Percentiles rank a stretch among this genome's conserved stretches.
These are phyloP conservation scores for Alauda arvensis DNA, from an alignment of 2,797 vertebrate species.

Conservation along the genomic window DNA sequence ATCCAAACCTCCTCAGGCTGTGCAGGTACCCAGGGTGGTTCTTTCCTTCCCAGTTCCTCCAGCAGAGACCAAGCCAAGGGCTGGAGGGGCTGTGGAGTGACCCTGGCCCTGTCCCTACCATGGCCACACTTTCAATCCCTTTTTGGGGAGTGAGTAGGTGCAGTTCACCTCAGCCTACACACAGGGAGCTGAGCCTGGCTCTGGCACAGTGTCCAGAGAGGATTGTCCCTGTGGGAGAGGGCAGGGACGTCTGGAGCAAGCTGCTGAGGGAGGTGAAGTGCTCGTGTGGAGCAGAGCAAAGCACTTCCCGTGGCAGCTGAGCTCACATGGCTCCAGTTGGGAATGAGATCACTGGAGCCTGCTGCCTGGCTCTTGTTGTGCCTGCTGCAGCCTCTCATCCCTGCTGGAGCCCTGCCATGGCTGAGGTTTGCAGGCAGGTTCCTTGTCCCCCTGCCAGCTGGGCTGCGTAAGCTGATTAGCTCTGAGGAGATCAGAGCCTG, in stretches of 20 bases:
- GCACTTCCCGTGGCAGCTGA: accelerated
- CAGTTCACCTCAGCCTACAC: accelerated
- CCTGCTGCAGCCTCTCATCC: not conserved
- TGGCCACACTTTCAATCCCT: accelerated
- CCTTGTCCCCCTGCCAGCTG: not conserved
- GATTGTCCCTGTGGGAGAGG: not conserved
- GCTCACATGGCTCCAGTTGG: not conserved
- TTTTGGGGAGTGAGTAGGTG: accelerated
- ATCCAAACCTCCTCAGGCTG: accelerated
- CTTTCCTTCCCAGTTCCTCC: not conserved
- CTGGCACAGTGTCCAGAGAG: not conserved
- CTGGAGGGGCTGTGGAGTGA: not conserved
- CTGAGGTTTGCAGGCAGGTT: not conserved
- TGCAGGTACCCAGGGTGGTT: accelerated
- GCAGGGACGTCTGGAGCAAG: not conserved
- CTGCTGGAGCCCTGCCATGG: not conserved
- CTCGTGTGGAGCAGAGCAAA: not conserved
- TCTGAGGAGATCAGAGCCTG: not conserved
- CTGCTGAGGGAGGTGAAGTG: accelerated
- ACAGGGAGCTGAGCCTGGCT: not conserved
- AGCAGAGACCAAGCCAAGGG: not conserved
- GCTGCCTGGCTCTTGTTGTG: not conserved
- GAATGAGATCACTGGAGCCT: not conserved
- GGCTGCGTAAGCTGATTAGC: not conserved
- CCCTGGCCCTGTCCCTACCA: accelerated